phyloP scores from a whole-genome alignment of 2,113 vertebrate genomes.

The Silurus glanis region DNA sequence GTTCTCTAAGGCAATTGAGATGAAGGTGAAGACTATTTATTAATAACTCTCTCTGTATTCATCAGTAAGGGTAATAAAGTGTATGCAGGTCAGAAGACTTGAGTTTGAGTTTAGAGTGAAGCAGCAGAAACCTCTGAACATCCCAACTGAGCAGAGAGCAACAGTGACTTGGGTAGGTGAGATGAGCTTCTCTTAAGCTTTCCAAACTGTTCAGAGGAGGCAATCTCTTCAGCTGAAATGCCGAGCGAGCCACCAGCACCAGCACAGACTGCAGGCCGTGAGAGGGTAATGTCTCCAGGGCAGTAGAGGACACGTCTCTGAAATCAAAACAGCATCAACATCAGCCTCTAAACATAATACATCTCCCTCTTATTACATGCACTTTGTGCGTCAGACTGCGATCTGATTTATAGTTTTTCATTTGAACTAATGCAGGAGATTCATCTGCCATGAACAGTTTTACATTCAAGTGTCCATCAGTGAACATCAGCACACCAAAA shows the following conservation, averaged over 20 bases:
- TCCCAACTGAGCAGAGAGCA: constrained; percentile 78
- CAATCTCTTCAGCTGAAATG: constrained; percentile 79
- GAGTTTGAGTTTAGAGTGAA: background rate
- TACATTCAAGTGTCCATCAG: too few species aligned
- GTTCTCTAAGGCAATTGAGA: too few species aligned
- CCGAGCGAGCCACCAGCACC: constrained; percentile 75
- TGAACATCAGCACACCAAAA: too few species aligned
- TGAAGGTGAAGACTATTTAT: background rate
- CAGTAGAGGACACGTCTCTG: constrained; percentile 84
- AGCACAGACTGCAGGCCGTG: constrained; percentile 79
- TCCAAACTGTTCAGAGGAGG: constrained; percentile 77
- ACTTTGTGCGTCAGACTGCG: too few species aligned
- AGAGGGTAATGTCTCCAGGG: constrained; percentile 75
- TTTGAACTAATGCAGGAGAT: too few species aligned
- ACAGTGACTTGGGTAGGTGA: constrained; percentile 88
- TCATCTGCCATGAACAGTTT: too few species aligned
- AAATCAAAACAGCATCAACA: background rate
- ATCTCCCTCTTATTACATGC: too few species aligned
- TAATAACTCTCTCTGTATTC: background rate
- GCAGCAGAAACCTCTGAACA: constrained; percentile 68
- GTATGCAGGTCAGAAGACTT: background rate
- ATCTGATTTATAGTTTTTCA: too few species aligned
- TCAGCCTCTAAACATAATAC: background rate
- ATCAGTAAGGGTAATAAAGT: background rate
- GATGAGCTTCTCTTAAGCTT: constrained; percentile 76